Evolutionary conservation across 2,888 invertebrate genomes (phyloP).

Genomic region (Calliopum simillimum): DNA sequence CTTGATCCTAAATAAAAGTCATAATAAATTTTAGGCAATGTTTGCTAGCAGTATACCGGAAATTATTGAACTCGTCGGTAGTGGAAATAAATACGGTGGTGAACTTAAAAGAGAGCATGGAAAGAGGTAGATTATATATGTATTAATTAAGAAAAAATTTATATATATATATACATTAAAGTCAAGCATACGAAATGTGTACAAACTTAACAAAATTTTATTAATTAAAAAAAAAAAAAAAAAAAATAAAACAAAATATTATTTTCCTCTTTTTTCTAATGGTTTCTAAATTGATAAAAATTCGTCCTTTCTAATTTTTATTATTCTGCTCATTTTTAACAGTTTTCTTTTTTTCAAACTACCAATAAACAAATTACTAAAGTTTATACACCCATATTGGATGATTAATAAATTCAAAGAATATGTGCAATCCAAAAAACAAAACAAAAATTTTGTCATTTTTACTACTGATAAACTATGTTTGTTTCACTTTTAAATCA

Average conservation of each 20-base stretch:
- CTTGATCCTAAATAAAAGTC: too few species aligned
- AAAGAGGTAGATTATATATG: conserved; percentile 85
- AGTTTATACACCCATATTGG: conserved; percentile 10
- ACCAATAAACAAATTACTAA: neutral
- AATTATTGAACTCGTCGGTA: conserved; percentile 99
- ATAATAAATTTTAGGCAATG: conserved; percentile 86
- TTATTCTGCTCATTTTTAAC: conserved; percentile 19
- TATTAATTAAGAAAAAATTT: conserved; percentile 36
- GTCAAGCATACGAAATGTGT: conserved; percentile 29
- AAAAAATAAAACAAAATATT: conserved; percentile 40
- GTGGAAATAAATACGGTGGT: conserved; percentile 99
- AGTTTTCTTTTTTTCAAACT: conserved; percentile 16
- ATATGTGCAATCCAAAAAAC: conserved; percentile 30
- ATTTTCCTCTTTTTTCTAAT: conserved; percentile 8
- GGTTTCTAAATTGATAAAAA: conserved; percentile 39
- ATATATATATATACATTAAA: conserved; percentile 45
- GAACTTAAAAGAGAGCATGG: conserved; percentile 99
- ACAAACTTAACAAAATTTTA: conserved; percentile 3
- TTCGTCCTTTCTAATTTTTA: conserved; percentile 26
- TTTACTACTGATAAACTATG: neutral
- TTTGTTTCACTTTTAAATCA: neutral
- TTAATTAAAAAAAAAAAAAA: conserved; percentile 42
- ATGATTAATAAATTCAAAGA: conserved; percentile 40
- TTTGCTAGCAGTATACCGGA: conserved; percentile 99
- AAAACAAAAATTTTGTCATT: conserved; percentile 27